Evolutionary conservation across 2,797 vertebrate species (phyloP).

Genomic region (Rhinogobio ventralis): DNA sequence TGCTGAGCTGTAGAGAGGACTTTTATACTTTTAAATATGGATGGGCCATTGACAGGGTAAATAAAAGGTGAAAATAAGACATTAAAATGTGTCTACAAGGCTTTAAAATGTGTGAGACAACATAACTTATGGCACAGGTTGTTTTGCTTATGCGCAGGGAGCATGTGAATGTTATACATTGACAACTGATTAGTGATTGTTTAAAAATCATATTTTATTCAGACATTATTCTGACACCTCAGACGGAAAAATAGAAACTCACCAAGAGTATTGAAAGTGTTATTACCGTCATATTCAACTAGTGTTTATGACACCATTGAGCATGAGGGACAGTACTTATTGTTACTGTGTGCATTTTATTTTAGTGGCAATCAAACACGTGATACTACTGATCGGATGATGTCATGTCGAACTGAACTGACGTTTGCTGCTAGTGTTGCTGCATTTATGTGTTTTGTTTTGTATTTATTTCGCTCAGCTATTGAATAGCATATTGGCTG

Average conservation of each 20-base stretch:
- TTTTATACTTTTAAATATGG: slow-evolving; percentile 32
- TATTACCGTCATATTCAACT: slow-evolving; percentile 6
- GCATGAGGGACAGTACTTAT: slow-evolving; percentile 39
- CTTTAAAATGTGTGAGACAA: slow-evolving; percentile 32
- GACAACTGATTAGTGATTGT: slow-evolving; percentile 80
- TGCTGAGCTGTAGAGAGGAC: slow-evolving; percentile 11
- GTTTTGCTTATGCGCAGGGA: slow-evolving; percentile 58
- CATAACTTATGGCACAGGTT: slow-evolving; percentile 48
- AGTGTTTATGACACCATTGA: slow-evolving; percentile 32
- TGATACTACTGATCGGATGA: slow-evolving; percentile 62
- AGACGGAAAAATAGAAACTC: slow-evolving; percentile 41
- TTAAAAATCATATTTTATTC: slow-evolving; percentile 71
- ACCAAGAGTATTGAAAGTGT: slow-evolving; percentile 44
- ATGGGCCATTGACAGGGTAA: slow-evolving; percentile 19
- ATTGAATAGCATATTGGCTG: slow-evolving; percentile 59
- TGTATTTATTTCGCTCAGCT: slow-evolving; percentile 66
- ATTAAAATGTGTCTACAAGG: slow-evolving; percentile 6
- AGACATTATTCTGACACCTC: slow-evolving; percentile 35
- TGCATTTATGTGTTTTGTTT: slow-evolving; percentile 65
- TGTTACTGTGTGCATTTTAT: slow-evolving; percentile 60
- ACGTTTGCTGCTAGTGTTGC: slow-evolving; percentile 67
- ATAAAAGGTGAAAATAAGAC: slow-evolving; percentile 4
- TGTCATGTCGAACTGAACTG: slow-evolving; percentile 58
- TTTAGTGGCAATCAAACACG: slow-evolving; percentile 58
- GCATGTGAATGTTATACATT: slow-evolving; percentile 83